A percentile compares a stretch with the other conserved stretches of the same genome.
phyloP scores from a whole-genome alignment of 2,797 vertebrate genomes.

The Ctenosaura bakeri region DNA sequence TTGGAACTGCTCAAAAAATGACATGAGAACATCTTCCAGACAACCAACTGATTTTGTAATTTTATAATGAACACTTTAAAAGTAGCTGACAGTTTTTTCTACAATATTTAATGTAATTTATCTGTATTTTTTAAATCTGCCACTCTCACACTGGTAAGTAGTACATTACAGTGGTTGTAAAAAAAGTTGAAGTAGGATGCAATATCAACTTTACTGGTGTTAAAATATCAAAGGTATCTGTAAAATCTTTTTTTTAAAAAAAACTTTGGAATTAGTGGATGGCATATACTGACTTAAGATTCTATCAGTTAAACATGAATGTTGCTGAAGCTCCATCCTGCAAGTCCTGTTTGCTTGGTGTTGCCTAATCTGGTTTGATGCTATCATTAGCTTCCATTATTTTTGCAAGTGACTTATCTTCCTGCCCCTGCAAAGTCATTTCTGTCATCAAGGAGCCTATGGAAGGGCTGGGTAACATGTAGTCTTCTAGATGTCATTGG shows the following conservation, averaged over 20 bases:
- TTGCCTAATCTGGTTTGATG: background rate
- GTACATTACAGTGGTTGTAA: background rate
- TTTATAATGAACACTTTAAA: background rate
- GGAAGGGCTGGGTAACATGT: background rate
- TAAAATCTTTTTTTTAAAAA: background rate
- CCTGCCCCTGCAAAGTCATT: background rate
- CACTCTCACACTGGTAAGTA: background rate
- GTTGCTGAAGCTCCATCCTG: background rate
- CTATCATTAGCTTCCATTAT: background rate
- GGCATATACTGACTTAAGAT: background rate
- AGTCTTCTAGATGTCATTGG: background rate
- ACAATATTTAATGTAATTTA: background rate
- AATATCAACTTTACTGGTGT: background rate
- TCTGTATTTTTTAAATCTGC: background rate
- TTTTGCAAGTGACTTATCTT: background rate
- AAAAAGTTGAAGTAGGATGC: background rate
- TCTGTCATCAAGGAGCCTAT: background rate
- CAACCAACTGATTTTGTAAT: no score
- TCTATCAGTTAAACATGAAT: background rate
- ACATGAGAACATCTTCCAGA: background rate
- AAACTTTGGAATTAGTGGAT: background rate
- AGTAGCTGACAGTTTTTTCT: background rate
- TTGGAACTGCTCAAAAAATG: background rate
- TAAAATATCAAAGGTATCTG: background rate
- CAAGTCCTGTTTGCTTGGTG: background rate